Conservation (phyloP, 1,140 invertebrate genomes). For the Holcopasites calliopsidis region DNA sequence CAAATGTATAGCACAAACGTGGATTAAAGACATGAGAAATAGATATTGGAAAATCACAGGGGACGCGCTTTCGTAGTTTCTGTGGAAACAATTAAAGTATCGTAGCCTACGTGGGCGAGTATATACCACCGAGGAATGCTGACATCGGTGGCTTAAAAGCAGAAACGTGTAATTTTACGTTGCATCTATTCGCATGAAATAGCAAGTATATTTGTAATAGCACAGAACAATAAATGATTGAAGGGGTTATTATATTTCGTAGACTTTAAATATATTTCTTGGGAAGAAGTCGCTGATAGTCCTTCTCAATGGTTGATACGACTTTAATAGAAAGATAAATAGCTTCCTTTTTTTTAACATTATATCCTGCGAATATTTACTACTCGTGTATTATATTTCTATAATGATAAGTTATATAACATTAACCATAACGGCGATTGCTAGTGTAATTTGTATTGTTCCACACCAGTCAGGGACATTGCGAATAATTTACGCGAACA, state of each 20-base stretch:
- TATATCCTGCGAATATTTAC: too few relatives aligned
- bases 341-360: too few relatives aligned
- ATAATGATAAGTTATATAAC: background rate
- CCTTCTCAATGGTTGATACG: too few relatives aligned
- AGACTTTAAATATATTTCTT: too few relatives aligned
- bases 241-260: too few relatives aligned
- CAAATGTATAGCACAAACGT: background rate
- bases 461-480: background rate
- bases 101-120: background rate
- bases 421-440: background rate
- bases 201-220: background rate
- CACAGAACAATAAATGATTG: too few relatives aligned
- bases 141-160: constrained; percentile 4
- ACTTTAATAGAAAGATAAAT: too few relatives aligned
- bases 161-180: constrained; percentile 1
- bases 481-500: background rate
- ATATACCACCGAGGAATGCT: background rate
- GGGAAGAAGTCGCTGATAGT: too few relatives aligned
- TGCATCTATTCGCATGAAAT: background rate
- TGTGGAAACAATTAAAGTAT: background rate
- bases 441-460: background rate
- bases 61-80: background rate
- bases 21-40: background rate
- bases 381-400: background rate
- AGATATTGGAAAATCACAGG: background rate